Evolutionary conservation across 2,797 vertebrate species (phyloP), one percentile per base, ranked within the genome.

Genomic region (Neoniphon sammara): DNA sequence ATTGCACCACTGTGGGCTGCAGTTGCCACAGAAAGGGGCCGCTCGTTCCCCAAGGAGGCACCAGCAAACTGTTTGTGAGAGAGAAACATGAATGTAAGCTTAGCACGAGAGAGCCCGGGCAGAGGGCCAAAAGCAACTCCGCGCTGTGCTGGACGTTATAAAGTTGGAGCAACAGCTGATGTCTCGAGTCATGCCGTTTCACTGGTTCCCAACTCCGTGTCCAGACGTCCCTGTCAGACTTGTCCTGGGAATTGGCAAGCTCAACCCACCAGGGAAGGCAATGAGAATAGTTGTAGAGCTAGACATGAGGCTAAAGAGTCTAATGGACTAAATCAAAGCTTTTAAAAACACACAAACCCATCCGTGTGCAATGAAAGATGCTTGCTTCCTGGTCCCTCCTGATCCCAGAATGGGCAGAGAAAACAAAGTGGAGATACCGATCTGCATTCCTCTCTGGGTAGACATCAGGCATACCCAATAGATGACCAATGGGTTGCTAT

Each of bases 141-240:
- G 75, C 49, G 78, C 86, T 88, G 85, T 36, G 85, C 88, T 87
- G 90, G 88, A 88, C 82, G 75, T 90, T 93, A 90, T 89, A 87
- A 92, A 91, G 91, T 89, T 86, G 81, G 85, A 91, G 90, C 90
- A 94, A 93, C 93, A 94, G 93, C 94, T 95, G 92, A 94, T 92
- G 92, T 93, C 90, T 94, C 81, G 75, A 89, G 85, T 89, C 80
- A 62, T 59, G 85, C 81, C 71, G 70, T 88, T 91, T 84, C 78
- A 77, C 83, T 85, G 83, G 90, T 93, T 93, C 92, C 92, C 92
- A 94, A 92, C 87, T 91, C 85, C 44, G 70, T 66, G 87, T 86
- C 87, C 92, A 94, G 92, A 94, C 92, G 75, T 91, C 90, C 81
- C 84, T 80, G 83, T 91, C 87, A 87, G 92, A 88, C 87, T 92